Percentiles rank a stretch among this genome's conserved stretches.
phyloP scores from a whole-genome alignment of 2,797 vertebrate genomes.

The Lerista edwardsae region DNA sequence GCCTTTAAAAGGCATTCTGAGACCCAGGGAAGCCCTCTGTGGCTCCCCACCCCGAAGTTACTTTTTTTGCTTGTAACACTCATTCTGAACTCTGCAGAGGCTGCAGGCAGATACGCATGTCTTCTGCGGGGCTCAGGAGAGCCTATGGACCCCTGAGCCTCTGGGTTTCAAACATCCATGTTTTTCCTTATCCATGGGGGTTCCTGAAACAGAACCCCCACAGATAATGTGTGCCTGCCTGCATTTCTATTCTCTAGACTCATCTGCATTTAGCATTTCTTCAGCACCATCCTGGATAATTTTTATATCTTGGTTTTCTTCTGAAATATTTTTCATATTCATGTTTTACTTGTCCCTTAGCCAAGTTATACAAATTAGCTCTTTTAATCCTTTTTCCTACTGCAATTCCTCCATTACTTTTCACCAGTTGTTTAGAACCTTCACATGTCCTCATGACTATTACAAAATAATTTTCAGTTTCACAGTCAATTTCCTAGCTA shows the following conservation, averaged over 20 bases:
- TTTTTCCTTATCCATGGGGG: no score
- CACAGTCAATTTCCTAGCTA: conserved; percentile 25
- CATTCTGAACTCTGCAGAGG: no score
- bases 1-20: no score
- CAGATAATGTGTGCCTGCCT: no score
- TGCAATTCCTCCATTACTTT: conserved; percentile 50
- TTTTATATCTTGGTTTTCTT: conserved; percentile 13
- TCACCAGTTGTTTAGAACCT: conserved; percentile 37
- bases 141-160: no score
- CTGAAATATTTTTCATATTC: conserved; percentile 12
- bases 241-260: background rate
- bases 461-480: conserved; percentile 49
- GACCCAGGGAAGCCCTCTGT: no score
- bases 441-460: conserved; percentile 25
- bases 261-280: background rate
- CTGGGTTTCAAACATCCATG: no score
- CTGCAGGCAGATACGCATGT: no score
- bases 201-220: no score
- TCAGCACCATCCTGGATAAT: background rate
- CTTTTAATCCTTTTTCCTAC: conserved; percentile 43
- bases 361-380: conserved; percentile 48
- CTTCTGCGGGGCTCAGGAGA: no score
- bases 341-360: conserved; percentile 19
- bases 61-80: no score
- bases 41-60: no score